These are phyloP conservation scores for Conops quadrifasciatus DNA, from an alignment of 2,888 invertebrate genomes.

Conservation along the genomic window DNA sequence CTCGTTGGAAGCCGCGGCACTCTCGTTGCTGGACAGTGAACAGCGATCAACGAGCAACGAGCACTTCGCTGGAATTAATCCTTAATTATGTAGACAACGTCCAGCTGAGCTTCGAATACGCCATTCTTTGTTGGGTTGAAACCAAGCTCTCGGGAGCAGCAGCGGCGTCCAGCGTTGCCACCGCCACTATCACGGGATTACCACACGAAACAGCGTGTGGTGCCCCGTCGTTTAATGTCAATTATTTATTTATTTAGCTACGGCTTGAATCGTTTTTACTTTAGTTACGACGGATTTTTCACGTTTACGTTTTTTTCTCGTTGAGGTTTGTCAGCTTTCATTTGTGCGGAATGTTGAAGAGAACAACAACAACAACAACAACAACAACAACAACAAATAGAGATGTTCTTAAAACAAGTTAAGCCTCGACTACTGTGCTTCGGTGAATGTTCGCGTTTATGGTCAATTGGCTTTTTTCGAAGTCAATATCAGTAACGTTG, in stretches of 20 bases:
- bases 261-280: conserved; percentile 6
- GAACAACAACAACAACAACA: conserved; percentile 10
- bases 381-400: conserved; percentile 15
- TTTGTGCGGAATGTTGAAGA: background rate
- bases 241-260: conserved; percentile 54
- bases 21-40: background rate
- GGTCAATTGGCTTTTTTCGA: background rate
- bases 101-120: conserved; percentile 54
- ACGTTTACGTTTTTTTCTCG: background rate
- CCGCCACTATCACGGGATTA: no score
- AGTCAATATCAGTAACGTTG: conserved; percentile 20
- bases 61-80: conserved; percentile 58
- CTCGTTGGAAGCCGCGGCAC: conserved; percentile 16
- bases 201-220: conserved; percentile 48
- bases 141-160: conserved; percentile 7
- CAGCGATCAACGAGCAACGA: conserved; percentile 4
- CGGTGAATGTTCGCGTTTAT: conserved; percentile 16
- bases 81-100: conserved; percentile 63
- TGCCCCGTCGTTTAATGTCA: conserved; percentile 62
- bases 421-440: conserved; percentile 25
- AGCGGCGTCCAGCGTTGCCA: background rate
- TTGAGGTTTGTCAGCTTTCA: background rate
- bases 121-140: conserved; percentile 20
- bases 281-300: conserved; percentile 15
- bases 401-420: conserved; percentile 14